phyloP scores from a whole-genome alignment of 2,797 vertebrate genomes.

The Meda fulgida region DNA sequence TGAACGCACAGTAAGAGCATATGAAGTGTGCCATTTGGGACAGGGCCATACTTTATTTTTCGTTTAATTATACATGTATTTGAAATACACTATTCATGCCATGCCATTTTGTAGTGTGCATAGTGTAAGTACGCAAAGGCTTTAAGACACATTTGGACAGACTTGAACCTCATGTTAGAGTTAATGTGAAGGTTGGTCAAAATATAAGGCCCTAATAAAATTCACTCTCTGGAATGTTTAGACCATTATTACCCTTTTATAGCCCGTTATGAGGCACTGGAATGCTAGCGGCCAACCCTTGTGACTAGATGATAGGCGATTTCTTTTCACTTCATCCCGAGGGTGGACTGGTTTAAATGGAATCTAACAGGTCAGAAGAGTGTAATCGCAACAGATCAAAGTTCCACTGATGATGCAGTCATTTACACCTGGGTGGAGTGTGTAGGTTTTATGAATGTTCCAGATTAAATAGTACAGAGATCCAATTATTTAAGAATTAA shows the following conservation, averaged over 20 bases:
- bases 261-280: constrained; percentile 59
- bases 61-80: neutral
- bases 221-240: constrained; percentile 47
- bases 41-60: neutral
- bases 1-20: no score
- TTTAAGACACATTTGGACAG: constrained; percentile 19
- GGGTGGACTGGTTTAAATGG: constrained; percentile 58
- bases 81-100: no score
- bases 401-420: constrained; percentile 63
- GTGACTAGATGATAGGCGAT: constrained; percentile 55
- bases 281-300: constrained; percentile 64
- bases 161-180: neutral
- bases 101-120: no score
- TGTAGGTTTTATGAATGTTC: constrained; percentile 1
- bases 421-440: constrained; percentile 48
- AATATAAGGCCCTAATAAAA: constrained; percentile 17
- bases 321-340: constrained; percentile 37
- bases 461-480: neutral
- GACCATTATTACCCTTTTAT: constrained; percentile 56
- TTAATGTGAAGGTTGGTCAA: constrained; percentile 24
- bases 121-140: neutral
- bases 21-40: no score
- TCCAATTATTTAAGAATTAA: neutral
- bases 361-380: constrained; percentile 59
- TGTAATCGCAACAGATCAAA: constrained; percentile 64